Percentiles rank a stretch among this genome's conserved stretches.
Conservation (phyloP, 2,797 vertebrate species). For the Florisuga fusca region DNA sequence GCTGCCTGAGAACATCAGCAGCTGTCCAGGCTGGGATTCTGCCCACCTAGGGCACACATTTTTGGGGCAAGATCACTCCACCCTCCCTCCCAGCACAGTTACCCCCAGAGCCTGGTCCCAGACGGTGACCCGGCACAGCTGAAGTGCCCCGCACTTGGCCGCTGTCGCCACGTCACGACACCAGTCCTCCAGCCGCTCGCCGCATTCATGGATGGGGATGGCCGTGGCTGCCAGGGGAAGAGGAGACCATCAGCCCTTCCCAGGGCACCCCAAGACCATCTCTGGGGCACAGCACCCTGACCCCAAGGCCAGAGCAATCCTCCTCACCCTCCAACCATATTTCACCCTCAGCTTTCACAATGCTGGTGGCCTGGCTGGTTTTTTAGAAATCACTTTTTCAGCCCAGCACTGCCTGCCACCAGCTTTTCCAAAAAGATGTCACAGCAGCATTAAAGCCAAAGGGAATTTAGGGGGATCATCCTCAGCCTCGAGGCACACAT, state of each 20-base stretch:
- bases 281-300: background rate
- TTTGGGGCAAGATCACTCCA: background rate
- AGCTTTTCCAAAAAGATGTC: background rate
- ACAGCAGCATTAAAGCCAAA: background rate
- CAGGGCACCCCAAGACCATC: accelerated
- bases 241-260: background rate
- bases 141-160: conserved; percentile 85
- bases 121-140: conserved; percentile 88
- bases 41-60: accelerated
- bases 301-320: background rate
- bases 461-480: background rate
- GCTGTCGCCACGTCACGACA: conserved; percentile 89
- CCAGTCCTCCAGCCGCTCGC: conserved; percentile 86
- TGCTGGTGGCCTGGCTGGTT: accelerated
- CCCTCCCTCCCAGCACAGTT: background rate
- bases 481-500: background rate
- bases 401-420: accelerated
- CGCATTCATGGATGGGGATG: conserved; percentile 87
- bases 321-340: background rate
- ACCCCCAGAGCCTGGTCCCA: conserved; percentile 90
- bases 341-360: background rate
- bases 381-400: background rate
- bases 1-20: background rate
- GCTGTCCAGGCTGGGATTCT: background rate
- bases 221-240: conserved; percentile 77